Conservation (phyloP, 2,888 invertebrate species). For the Pelosia muscerda region DNA sequence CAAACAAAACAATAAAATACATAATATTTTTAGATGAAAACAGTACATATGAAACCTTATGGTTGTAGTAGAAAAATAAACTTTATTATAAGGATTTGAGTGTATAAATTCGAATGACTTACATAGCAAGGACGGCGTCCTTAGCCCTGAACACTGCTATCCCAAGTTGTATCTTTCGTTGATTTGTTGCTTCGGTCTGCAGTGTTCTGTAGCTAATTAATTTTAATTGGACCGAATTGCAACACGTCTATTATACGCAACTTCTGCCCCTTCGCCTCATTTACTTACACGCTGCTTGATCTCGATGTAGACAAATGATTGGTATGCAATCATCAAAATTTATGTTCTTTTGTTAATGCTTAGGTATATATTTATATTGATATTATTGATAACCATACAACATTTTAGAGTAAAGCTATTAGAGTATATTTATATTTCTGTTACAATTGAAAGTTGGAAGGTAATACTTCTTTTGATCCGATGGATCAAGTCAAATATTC, state of each 20-base stretch:
- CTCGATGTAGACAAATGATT: conserved; percentile 17
- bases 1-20: conserved; percentile 23
- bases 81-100: neutral
- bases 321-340: neutral
- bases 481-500: too few species aligned
- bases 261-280: conserved; percentile 59
- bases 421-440: too few species aligned
- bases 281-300: conserved; percentile 41
- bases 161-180: conserved; percentile 78
- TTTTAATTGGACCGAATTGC: conserved; percentile 80
- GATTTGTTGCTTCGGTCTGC: conserved; percentile 80
- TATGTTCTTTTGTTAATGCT: too few species aligned
- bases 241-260: conserved; percentile 70
- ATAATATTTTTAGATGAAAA: conserved; percentile 31
- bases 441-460: too few species aligned
- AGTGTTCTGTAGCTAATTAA: conserved; percentile 83
- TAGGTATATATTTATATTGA: too few species aligned
- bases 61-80: neutral
- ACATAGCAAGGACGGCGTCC: conserved; percentile 56
- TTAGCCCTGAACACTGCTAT: conserved; percentile 72
- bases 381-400: too few species aligned
- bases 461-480: too few species aligned
- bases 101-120: conserved; percentile 5
- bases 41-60: conserved; percentile 17
- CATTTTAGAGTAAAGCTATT: too few species aligned